Evolutionary conservation across 2,113 vertebrate species (phyloP).

Genomic region (Clarias batrachus): DNA sequence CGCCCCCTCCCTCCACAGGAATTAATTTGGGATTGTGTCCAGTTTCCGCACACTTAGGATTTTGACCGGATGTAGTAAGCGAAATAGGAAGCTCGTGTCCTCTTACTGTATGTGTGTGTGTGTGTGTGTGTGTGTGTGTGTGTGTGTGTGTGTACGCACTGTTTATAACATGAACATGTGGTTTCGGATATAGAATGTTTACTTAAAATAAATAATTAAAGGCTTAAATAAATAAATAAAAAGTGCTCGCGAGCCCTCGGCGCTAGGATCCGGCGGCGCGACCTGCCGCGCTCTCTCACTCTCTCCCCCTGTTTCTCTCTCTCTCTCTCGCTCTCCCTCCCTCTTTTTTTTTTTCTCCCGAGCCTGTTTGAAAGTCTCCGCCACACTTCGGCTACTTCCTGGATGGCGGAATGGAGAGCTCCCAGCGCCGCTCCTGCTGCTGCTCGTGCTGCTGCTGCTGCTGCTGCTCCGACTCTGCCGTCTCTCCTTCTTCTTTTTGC

Average conservation of each 20-base stretch:
- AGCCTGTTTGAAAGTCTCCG: conserved; percentile 87
- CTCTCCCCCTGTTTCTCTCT: conserved; percentile 53
- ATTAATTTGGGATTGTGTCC: neutral
- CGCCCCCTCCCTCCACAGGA: neutral
- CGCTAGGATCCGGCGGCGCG: conserved; percentile 74
- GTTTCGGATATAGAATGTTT: neutral
- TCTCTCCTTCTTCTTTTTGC: conserved; percentile 38
- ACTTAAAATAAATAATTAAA: neutral
- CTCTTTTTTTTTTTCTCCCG: conserved; percentile 54
- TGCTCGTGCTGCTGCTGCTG: conserved; percentile 54
- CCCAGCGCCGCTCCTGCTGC: conserved; percentile 70
- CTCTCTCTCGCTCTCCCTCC: conserved; percentile 52
- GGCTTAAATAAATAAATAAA: neutral
- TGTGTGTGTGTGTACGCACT: neutral
- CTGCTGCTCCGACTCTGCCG: conserved; percentile 65
- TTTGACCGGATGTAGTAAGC: neutral
- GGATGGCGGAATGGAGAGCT: conserved; percentile 83
- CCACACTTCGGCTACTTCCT: conserved; percentile 86
- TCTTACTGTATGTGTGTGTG: neutral
- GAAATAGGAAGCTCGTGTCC: neutral
- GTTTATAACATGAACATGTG: neutral
- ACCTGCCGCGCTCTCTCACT: conserved; percentile 48
- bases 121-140: neutral
- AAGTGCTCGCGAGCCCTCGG: conserved; percentile 48
- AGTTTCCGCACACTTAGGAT: conserved; percentile 2